Base-by-base conservation (phyloP, 2,888 invertebrate genomes). In the Dyspetes luteomarginatus region DNA sequence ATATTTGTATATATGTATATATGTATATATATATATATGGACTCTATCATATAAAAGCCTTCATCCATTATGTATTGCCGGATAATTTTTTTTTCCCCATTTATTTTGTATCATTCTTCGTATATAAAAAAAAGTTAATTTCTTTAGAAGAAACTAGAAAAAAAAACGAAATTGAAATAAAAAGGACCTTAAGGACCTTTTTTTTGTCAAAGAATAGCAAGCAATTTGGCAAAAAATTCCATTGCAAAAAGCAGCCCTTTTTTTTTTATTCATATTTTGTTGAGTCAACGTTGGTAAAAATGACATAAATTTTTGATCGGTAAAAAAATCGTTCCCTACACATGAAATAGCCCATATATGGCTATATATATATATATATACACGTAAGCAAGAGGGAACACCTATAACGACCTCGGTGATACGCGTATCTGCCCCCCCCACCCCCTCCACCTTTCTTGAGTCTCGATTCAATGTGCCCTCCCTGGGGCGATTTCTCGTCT, bases 391-490 rank as follows among this genome's bases (percentile, higher is more conserved):
- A 58, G 72, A 60, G 84, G 82, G 82, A 87, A 86, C 84, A 86
- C 85, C 86, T 84, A 36, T 30, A 87, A 74, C 81, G 68, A 82
- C 75, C 76, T 73, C 78, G 81, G 56, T 60, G 55, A 26, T 60
- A 45, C 26, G 24, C 43, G n/a, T 36, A 36, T 26, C 43, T 41
- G 2, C 9, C 41, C n/a, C 24, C 62, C 43, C 5, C 36, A 5
- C 9, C 7, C 9, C 41, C n/a, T 43, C 62, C 43, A 36, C 36
- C 36, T 36, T 36, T 9, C 36, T 9, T 9, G 36, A 36, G 9
- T 5, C 36, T 5, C 36, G 36, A 36, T 36, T 36, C 36, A 36
- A 9, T 2, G 36, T 36, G 36, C 36, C 5, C 36, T 36, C 36
- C 1, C 9, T 36, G 5, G 36, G 7, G 7, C 36, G 9, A 5